Percentiles rank a stretch among this genome's conserved stretches.
These are phyloP conservation scores for Pantherophis vulpinus DNA, from an alignment of 2,797 vertebrate genomes.

Conservation along the genomic window DNA sequence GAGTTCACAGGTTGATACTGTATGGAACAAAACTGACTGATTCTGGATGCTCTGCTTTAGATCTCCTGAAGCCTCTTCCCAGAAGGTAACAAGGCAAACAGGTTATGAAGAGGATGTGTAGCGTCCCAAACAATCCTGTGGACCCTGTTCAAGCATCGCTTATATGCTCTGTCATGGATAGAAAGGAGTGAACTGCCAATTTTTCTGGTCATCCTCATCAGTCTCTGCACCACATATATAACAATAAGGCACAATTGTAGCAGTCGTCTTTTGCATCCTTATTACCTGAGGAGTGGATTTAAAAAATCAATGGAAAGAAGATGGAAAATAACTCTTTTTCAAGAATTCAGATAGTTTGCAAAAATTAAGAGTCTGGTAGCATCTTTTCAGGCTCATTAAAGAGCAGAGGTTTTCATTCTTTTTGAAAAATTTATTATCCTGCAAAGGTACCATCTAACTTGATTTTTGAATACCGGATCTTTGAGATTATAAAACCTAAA, in stretches of 20 bases:
- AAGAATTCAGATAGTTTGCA: neutral
- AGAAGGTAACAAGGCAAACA: too few species aligned
- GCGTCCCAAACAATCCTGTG: too few species aligned
- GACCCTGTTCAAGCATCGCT: too few species aligned
- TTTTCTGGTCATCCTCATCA: too few species aligned
- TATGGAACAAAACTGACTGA: too few species aligned
- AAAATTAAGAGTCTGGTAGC: neutral
- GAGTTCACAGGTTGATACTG: too few species aligned
- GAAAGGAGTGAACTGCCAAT: too few species aligned
- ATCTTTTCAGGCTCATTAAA: neutral
- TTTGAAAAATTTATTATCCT: neutral
- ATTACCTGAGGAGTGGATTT: neutral
- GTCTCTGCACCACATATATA: too few species aligned
- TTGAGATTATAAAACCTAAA: neutral
- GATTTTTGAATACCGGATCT: neutral
- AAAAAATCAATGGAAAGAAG: neutral
- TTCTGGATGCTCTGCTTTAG: too few species aligned
- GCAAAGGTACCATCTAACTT: neutral
- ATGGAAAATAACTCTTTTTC: neutral
- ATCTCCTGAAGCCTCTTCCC: too few species aligned
- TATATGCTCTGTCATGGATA: too few species aligned
- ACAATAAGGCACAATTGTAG: neutral
- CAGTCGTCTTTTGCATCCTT: neutral
- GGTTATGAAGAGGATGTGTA: too few species aligned
- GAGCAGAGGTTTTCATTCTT: neutral